Conservation (phyloP, 23 tunicate species). For the Clavelina lepadiformis region DNA sequence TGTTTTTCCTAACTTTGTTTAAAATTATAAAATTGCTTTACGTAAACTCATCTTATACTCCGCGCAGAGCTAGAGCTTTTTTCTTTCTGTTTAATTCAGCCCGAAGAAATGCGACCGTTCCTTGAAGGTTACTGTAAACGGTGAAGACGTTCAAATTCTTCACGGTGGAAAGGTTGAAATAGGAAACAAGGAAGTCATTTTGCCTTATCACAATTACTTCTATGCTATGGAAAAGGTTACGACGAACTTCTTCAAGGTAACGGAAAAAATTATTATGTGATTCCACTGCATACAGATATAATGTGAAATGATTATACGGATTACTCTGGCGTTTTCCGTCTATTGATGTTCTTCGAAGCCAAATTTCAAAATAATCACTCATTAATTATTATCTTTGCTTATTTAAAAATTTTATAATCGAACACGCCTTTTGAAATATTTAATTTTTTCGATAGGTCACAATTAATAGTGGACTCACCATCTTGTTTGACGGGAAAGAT, state of each 20-base stretch:
- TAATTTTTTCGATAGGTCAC: conserved; percentile 65
- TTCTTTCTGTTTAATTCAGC: too few relatives aligned
- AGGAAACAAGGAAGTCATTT: conserved; percentile 64
- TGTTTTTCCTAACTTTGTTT: too few relatives aligned
- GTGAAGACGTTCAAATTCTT: conserved; percentile 71
- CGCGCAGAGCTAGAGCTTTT: too few relatives aligned
- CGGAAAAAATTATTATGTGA: too few relatives aligned
- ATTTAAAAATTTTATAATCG: too few relatives aligned
- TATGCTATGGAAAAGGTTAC: conserved; percentile 98
- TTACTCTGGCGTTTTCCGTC: too few relatives aligned
- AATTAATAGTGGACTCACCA: conserved; percentile 89
- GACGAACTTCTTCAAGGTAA: conserved; percentile 82
- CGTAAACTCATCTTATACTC: too few relatives aligned
- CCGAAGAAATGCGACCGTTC: conserved; percentile 80
- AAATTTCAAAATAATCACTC: neutral
- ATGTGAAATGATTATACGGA: too few relatives aligned
- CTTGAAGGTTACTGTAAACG: conserved; percentile 74
- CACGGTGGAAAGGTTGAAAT: conserved; percentile 81
- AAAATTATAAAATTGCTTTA: too few relatives aligned
- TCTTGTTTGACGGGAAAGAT: conserved; percentile 85
- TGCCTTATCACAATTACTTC: conserved; percentile 92
- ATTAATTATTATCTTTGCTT: too few relatives aligned
- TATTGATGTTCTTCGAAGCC: neutral
- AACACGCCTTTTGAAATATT: too few relatives aligned
- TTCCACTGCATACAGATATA: too few relatives aligned